phyloP scores from a whole-genome alignment of 2,797 vertebrate species.

The Bradypodion pumilum region DNA sequence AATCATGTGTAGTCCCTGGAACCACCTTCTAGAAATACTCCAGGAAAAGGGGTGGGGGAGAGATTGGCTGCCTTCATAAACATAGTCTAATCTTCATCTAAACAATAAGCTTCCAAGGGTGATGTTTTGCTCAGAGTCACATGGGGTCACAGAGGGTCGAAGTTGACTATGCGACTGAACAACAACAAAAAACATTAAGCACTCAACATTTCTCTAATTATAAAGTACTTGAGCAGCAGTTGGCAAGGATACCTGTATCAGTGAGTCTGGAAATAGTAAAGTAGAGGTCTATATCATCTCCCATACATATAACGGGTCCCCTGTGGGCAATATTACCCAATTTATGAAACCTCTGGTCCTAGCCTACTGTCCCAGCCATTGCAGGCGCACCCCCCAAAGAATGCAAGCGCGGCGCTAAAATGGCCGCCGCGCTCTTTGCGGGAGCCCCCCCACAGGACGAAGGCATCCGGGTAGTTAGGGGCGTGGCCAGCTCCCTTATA shows the following conservation, averaged over 20 bases:
- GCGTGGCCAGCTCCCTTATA: too few species aligned
- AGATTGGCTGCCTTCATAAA: neutral
- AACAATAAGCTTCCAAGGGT: neutral
- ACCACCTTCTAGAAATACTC: neutral
- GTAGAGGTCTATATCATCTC: neutral
- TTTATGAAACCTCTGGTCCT: too few species aligned
- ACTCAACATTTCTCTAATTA: neutral
- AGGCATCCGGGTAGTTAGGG: too few species aligned
- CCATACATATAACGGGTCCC: neutral
- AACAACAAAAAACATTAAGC: too few species aligned
- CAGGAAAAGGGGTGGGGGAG: neutral
- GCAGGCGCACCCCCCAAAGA: too few species aligned
- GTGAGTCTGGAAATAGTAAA: neutral
- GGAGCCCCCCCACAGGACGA: too few species aligned
- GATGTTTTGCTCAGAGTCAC: neutral
- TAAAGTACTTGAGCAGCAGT: neutral
- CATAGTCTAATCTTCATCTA: neutral
- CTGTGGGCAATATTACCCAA: too few species aligned
- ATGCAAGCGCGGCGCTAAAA: too few species aligned
- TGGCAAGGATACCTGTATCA: neutral
- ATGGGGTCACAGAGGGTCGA: neutral
- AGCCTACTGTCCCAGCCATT: too few species aligned
- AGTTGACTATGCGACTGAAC: too few species aligned
- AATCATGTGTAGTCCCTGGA: neutral
- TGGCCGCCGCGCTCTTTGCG: too few species aligned